Percentiles rank a stretch among this genome's conserved stretches.
Conservation (phyloP, 2,888 invertebrate genomes). For the Catocala nupta region DNA sequence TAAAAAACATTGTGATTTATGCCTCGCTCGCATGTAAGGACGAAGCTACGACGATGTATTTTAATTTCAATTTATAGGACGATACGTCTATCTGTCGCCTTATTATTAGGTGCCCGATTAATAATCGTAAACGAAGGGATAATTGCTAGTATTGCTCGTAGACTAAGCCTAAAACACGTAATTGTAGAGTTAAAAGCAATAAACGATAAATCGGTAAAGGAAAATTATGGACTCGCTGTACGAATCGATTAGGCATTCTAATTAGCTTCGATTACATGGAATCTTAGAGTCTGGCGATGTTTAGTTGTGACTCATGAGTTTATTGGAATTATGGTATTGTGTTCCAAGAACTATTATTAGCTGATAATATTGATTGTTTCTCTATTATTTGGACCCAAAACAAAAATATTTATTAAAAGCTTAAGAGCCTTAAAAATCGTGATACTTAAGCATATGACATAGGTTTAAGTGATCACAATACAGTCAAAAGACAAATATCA, state of each 20-base stretch:
- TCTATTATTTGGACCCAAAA: too few species aligned
- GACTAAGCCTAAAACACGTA: not conserved
- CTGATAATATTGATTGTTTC: too few species aligned
- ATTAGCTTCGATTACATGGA: conserved; percentile 19
- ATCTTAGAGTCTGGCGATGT: not conserved
- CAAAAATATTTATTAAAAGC: too few species aligned
- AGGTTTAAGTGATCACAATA: too few species aligned
- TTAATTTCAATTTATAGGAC: conserved; percentile 85
- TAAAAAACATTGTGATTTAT: conserved; percentile 78
- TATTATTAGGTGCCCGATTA: conserved; percentile 74
- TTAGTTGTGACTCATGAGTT: too few species aligned
- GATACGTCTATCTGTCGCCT: conserved; percentile 65
- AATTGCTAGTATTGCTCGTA: conserved; percentile 52
- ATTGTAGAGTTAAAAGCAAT: not conserved
- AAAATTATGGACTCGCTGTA: conserved; percentile 4
- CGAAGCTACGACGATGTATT: conserved; percentile 72
- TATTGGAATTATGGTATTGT: too few species aligned
- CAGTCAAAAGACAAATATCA: too few species aligned
- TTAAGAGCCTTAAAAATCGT: too few species aligned
- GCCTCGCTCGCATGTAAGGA: conserved; percentile 72
- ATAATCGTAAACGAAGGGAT: conserved; percentile 66
- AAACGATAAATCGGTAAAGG: not conserved
- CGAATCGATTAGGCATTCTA: not conserved
- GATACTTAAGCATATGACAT: too few species aligned
- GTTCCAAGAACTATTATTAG: too few species aligned